These are phyloP conservation scores for Dicrostonyx torquatus DNA, from an alignment of 2,797 vertebrate species.

Conservation along the genomic window DNA sequence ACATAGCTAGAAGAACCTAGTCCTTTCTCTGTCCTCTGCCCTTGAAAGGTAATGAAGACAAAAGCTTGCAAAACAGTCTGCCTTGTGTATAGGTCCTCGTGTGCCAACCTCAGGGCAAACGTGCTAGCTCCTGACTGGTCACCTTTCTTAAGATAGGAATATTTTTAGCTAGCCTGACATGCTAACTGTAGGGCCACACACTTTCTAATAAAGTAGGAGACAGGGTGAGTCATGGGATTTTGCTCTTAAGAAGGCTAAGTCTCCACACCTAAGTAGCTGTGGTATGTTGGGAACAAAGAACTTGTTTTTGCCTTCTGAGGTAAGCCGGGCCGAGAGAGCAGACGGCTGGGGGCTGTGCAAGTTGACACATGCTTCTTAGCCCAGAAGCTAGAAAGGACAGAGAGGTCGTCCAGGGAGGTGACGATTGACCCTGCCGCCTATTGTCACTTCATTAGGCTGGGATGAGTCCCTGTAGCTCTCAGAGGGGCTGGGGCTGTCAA, in stretches of 20 bases:
- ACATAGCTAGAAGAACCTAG: not conserved
- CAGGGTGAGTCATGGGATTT: conserved; percentile 58
- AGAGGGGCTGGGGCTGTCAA: not conserved
- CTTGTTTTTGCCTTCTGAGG: conserved; percentile 37
- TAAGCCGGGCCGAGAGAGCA: not conserved
- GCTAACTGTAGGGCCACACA: not conserved
- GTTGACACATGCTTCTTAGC: conserved; percentile 56
- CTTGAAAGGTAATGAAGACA: not conserved
- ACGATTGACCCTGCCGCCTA: not conserved
- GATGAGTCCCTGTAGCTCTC: not conserved
- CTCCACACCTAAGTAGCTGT: conserved; percentile 68
- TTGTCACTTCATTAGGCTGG: not conserved
- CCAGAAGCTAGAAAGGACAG: conserved; percentile 10
- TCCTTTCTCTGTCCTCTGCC: not conserved
- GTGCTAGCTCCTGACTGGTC: not conserved
- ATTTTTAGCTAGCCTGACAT: not conserved
- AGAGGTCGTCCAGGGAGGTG: not conserved
- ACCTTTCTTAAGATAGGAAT: not conserved
- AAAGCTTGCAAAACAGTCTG: not conserved
- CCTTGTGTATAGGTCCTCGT: not conserved
- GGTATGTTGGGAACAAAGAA: conserved; percentile 66
- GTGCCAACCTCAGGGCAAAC: not conserved
- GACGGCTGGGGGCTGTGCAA: conserved; percentile 25
- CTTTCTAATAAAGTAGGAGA: conserved; percentile 8
- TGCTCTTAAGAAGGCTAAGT: conserved; percentile 68